A percentile compares a stretch with the other conserved stretches of the same genome.
These are phyloP conservation scores for Trypoxylon attenuatum DNA, from an alignment of 2,888 invertebrate species.

Conservation along the genomic window DNA sequence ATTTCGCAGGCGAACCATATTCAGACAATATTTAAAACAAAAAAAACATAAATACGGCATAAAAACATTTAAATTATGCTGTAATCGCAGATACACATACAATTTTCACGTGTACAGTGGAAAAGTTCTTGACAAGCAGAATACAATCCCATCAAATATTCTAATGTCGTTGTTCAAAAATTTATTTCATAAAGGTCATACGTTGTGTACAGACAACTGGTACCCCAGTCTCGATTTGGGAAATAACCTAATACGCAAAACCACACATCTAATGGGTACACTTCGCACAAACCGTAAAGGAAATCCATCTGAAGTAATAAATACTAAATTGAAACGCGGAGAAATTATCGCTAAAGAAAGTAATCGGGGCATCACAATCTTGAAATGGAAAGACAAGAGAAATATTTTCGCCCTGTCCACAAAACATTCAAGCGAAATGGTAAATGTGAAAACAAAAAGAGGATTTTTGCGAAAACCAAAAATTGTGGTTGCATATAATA, in stretches of 20 bases:
- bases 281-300: conserved; percentile 62
- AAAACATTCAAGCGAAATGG: conserved; percentile 57
- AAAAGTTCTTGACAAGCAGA: conserved; percentile 11
- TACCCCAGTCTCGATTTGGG: conserved; percentile 58
- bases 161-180: conserved; percentile 34
- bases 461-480: conserved; percentile 45
- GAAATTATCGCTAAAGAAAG: conserved; percentile 57
- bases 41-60: conserved; percentile 40
- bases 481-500: conserved; percentile 62
- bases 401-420: conserved; percentile 60
- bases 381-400: conserved; percentile 62
- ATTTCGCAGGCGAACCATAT: conserved; percentile 37
- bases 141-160: conserved; percentile 25
- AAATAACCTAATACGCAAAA: conserved; percentile 54
- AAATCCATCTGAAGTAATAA: conserved; percentile 60
- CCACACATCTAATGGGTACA: conserved; percentile 65
- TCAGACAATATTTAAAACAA: conserved; percentile 53
- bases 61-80: conserved; percentile 20
- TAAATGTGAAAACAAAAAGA: conserved; percentile 36
- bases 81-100: conserved; percentile 16
- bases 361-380: conserved; percentile 54
- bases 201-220: conserved; percentile 58
- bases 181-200: conserved; percentile 50
- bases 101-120: conserved; percentile 9
- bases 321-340: conserved; percentile 57